Evolutionary conservation across 1,140 invertebrate species (phyloP).

Genomic region (silkworm (Bombyx mori)): ASM3026992v2 NC_085135.1:2058001-2058500

Average conservation of each 20-base stretch:
- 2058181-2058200: background rate
- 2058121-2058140: background rate
- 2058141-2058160: background rate
- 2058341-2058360: conserved; percentile 6
- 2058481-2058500: no score
- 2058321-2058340: conserved; percentile 4
- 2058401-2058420: no score
- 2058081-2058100: background rate
- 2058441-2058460: no score
- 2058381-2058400: background rate
- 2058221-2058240: background rate
- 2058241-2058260: background rate
- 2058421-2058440: no score
- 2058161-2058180: background rate
- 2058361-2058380: background rate
- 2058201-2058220: background rate
- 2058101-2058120: background rate
- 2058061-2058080: background rate
- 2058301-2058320: background rate
- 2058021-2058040: background rate
- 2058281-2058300: background rate
- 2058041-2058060: background rate
- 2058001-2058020: background rate
- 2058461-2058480: no score
- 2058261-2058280: background rate